Conservation (phyloP, 2,888 invertebrate species). For the Schizaphis graminum region DNA sequence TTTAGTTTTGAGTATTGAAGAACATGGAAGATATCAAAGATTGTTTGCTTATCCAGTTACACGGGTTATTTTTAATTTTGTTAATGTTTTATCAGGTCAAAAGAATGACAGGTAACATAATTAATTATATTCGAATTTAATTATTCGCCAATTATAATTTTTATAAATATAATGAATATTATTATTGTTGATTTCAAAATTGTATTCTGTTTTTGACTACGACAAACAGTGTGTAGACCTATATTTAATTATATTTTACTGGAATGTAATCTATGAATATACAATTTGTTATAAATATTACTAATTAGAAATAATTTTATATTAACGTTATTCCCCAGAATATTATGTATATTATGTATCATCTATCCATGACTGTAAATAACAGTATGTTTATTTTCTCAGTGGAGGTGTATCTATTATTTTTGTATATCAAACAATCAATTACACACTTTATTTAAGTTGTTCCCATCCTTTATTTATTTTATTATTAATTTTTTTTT, state of each 20-base stretch:
- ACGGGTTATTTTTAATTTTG: constrained; percentile 25
- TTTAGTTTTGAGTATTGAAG: constrained; percentile 42
- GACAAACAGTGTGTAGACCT: constrained; percentile 40
- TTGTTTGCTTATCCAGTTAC: constrained; percentile 28
- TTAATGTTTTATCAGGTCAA: constrained; percentile 10
- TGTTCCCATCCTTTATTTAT: constrained; percentile 55
- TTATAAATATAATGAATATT: constrained; percentile 39
- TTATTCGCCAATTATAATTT: constrained; percentile 47
- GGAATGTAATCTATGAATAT: constrained; percentile 48
- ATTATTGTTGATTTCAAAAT: constrained; percentile 47
- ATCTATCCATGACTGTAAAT: constrained; percentile 63
- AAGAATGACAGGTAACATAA: constrained; percentile 4
- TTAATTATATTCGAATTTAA: constrained; percentile 39
- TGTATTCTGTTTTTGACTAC: constrained; percentile 40
- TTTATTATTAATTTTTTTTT: constrained; percentile 56
- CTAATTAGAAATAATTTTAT: constrained; percentile 65
- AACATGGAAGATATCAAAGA: constrained; percentile 49
- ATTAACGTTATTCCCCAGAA: constrained; percentile 62
- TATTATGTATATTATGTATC: constrained; percentile 48
- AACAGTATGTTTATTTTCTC: constrained; percentile 56
- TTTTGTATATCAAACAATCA: constrained; percentile 64
- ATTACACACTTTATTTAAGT: constrained; percentile 65
- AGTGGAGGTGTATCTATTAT: constrained; percentile 64
- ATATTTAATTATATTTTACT: constrained; percentile 56
- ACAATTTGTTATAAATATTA: constrained; percentile 64